Evolutionary conservation across 2,113 vertebrate species (phyloP).

Genomic region (Guaruba guarouba): DNA sequence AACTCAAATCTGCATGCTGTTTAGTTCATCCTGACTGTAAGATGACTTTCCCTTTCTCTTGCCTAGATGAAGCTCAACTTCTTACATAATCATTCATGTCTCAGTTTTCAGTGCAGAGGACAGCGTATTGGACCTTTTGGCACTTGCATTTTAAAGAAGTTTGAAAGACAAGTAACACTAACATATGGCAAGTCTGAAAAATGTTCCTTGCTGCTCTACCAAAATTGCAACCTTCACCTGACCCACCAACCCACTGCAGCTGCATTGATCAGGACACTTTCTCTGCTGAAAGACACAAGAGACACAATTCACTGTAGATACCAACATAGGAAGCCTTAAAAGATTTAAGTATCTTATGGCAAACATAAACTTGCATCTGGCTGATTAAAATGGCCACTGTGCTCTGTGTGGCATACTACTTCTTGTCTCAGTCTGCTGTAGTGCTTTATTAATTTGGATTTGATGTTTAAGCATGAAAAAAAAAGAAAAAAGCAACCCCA

Average conservation of each 20-base stretch:
- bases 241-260: neutral
- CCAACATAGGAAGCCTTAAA: neutral
- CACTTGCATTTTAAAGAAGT: neutral
- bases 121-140: neutral
- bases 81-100: neutral
- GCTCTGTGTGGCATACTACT: neutral
- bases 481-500: neutral
- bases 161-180: neutral
- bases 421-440: neutral
- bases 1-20: neutral
- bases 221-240: neutral
- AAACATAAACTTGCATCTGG: neutral
- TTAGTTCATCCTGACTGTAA: neutral
- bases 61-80: neutral
- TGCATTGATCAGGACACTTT: neutral
- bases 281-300: neutral
- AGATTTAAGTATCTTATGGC: neutral
- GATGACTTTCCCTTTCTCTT: neutral
- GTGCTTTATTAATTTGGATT: neutral
- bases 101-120: neutral
- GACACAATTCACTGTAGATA: neutral
- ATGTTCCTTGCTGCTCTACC: neutral
- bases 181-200: neutral
- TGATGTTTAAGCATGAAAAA: neutral
- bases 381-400: neutral